Evolutionary conservation across 2,113 vertebrate species (phyloP).

Genomic region (Hydropotes inermis): DNA sequence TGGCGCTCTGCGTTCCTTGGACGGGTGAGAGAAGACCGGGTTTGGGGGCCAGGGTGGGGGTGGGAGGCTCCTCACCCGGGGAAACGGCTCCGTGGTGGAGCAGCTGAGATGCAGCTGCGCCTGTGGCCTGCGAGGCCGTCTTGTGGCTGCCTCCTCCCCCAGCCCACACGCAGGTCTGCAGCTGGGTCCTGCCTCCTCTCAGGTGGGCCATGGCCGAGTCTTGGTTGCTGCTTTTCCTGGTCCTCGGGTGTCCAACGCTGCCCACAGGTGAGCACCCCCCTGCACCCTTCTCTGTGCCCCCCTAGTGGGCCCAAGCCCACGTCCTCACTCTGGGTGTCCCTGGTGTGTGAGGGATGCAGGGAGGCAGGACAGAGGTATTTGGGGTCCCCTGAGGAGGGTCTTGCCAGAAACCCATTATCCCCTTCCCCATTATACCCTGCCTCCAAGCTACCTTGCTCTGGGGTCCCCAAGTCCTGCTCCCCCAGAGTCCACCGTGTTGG

Average conservation of each 20-base stretch:
- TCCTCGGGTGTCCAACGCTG: neutral
- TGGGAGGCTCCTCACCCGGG: neutral
- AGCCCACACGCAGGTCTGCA: neutral
- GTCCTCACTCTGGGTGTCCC: neutral
- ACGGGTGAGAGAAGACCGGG: neutral
- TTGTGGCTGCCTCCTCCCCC: neutral
- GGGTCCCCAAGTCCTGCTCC: neutral
- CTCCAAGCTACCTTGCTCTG: neutral
- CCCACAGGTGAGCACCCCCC: conserved; percentile 55
- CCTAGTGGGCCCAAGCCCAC: neutral
- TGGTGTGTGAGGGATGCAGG: neutral
- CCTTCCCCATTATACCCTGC: neutral
- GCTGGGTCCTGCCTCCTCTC: neutral
- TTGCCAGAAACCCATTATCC: neutral
- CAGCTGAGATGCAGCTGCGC: conserved; percentile 63
- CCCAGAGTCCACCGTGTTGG: neutral
- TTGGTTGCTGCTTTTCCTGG: conserved; percentile 39
- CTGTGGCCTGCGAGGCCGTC: conserved; percentile 22
- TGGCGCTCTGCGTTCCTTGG: neutral
- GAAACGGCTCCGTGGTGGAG: conserved; percentile 25
- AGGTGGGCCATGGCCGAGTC: neutral
- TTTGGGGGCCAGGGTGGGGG: neutral
- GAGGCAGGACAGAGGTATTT: neutral
- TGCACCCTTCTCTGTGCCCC: neutral
- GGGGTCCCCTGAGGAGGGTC: neutral